These are phyloP conservation scores for Enteromius unitaeniatus DNA, from an alignment of 2,797 vertebrate genomes.

Conservation along the genomic window DNA sequence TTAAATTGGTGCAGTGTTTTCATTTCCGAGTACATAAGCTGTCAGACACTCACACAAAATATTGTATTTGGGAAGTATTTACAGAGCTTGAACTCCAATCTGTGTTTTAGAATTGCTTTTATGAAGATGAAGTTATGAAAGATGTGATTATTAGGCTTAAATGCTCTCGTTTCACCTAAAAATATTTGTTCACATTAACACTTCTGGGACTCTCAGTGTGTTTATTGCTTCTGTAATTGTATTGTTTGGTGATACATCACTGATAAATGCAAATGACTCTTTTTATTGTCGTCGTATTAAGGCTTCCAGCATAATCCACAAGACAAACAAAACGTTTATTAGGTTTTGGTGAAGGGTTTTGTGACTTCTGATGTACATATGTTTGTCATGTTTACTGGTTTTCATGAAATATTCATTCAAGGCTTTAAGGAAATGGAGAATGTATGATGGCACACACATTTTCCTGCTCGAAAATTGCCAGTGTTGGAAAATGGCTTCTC, in stretches of 20 bases:
- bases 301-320: slow-evolving; percentile 32
- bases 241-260: slow-evolving; percentile 38
- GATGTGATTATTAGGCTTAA: slow-evolving; percentile 41
- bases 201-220: background rate
- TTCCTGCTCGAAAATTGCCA: slow-evolving; percentile 36
- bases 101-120: background rate
- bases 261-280: slow-evolving; percentile 11
- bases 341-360: slow-evolving; percentile 23
- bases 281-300: slow-evolving; percentile 37
- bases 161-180: slow-evolving; percentile 25
- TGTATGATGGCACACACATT: slow-evolving; percentile 47
- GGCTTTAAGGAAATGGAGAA: slow-evolving; percentile 38
- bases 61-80: slow-evolving; percentile 16
- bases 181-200: slow-evolving; percentile 33
- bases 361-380: slow-evolving; percentile 43
- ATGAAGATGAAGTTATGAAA: slow-evolving; percentile 26
- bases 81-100: slow-evolving; percentile 11
- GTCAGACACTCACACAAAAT: background rate
- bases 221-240: slow-evolving; percentile 46
- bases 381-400: slow-evolving; percentile 50
- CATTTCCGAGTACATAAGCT: slow-evolving; percentile 18
- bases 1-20: slow-evolving; percentile 39
- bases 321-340: slow-evolving; percentile 48
- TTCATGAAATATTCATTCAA: slow-evolving; percentile 61
- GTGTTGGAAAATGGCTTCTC: slow-evolving; percentile 4